A percentile compares a stretch with the other conserved stretches of the same genome.
These are phyloP conservation scores for Pseudococcus jackbeardsleyi DNA, from an alignment of 2,888 invertebrate species.

Conservation along the genomic window DNA sequence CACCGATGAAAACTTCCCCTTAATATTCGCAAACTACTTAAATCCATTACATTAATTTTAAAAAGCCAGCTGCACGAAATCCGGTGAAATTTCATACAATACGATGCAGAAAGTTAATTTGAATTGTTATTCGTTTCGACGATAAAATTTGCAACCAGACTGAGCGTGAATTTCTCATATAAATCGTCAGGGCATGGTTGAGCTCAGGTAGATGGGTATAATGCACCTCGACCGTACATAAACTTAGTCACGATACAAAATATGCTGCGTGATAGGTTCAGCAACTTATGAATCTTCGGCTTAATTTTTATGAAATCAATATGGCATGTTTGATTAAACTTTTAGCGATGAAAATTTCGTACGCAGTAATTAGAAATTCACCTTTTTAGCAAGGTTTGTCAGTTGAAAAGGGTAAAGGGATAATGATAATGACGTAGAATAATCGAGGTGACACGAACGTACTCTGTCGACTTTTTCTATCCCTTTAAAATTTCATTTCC, in stretches of 20 bases:
- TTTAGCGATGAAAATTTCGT: background rate
- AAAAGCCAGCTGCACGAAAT: background rate
- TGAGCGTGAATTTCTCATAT: background rate
- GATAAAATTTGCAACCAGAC: slow-evolving; percentile 11
- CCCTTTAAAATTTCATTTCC: background rate
- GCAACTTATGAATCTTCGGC: background rate
- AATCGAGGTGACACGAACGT: background rate
- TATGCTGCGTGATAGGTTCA: background rate
- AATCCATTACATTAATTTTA: background rate
- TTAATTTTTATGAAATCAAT: background rate
- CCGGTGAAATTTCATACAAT: background rate
- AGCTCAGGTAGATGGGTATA: background rate
- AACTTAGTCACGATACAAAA: background rate
- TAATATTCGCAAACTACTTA: background rate
- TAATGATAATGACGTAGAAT: background rate
- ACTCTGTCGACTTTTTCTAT: background rate
- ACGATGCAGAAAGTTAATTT: slow-evolving; percentile 11
- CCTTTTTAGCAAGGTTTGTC: background rate
- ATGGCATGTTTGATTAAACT: background rate
- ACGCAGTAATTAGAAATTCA: background rate
- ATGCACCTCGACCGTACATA: background rate
- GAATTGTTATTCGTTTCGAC: background rate
- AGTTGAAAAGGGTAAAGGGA: background rate
- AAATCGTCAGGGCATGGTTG: background rate
- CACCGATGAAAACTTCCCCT: background rate